phyloP scores from a whole-genome alignment of 2,888 invertebrate species.

The Diabrotica balteata region DNA sequence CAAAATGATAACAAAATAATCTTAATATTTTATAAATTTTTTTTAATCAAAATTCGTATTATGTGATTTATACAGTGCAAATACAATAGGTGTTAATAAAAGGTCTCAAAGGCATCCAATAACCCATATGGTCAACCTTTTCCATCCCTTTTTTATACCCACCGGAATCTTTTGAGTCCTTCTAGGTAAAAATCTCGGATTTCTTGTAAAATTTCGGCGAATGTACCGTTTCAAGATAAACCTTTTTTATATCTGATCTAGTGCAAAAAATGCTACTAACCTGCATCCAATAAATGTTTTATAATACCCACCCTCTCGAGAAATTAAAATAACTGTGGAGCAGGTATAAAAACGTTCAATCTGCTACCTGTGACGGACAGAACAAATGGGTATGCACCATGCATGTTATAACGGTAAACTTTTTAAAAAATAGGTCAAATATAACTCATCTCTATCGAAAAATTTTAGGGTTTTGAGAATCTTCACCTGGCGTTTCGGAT shows the following conservation, averaged over 20 bases:
- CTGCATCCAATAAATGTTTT: slow-evolving; percentile 22
- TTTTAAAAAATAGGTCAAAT: slow-evolving; percentile 22
- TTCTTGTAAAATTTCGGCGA: slow-evolving; percentile 36
- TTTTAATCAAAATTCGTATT: not conserved
- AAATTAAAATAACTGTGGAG: slow-evolving; percentile 40
- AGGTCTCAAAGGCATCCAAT: slow-evolving; percentile 11
- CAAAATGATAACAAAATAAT: not conserved
- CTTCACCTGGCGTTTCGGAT: slow-evolving; percentile 13
- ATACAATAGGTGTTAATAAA: slow-evolving; percentile 7
- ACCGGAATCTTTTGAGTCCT: slow-evolving; percentile 23
- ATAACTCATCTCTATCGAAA: slow-evolving; percentile 16
- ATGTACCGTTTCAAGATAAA: slow-evolving; percentile 37
- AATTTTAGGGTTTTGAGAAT: slow-evolving; percentile 1
- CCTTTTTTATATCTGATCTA: slow-evolving; percentile 27
- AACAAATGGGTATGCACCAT: slow-evolving; percentile 4
- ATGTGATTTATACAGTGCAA: not conserved
- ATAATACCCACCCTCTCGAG: slow-evolving; percentile 33
- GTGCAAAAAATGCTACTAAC: slow-evolving; percentile 31
- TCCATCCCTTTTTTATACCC: slow-evolving; percentile 20
- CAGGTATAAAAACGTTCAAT: slow-evolving; percentile 41
- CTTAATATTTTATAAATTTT: not conserved
- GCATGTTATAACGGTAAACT: slow-evolving; percentile 17
- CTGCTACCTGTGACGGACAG: slow-evolving; percentile 29
- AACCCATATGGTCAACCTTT: slow-evolving; percentile 18
- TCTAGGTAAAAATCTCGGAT: slow-evolving; percentile 37